Conservation (phyloP, 2,888 invertebrate species). For the Drosophila sordidapex region DNA sequence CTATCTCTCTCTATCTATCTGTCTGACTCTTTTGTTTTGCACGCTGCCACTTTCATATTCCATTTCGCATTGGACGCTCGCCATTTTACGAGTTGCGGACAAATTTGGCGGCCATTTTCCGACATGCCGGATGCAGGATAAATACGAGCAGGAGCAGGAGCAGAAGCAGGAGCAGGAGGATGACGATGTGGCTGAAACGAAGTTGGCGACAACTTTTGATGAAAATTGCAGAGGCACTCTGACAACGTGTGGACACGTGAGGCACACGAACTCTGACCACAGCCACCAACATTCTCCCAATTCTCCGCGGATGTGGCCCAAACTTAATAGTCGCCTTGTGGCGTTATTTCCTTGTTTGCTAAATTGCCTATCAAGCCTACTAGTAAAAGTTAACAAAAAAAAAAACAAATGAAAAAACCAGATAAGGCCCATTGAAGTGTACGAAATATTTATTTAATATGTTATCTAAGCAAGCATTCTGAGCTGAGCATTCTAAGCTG, state of each 20-base stretch:
- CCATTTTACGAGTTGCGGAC: conserved; percentile 69
- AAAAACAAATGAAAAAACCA: background rate
- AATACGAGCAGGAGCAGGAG: background rate
- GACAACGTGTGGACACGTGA: conserved; percentile 40
- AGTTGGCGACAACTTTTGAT: conserved; percentile 60
- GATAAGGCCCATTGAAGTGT: background rate
- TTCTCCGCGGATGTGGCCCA: conserved; percentile 56
- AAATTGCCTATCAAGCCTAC: conserved; percentile 26
- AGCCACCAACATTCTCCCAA: conserved; percentile 23
- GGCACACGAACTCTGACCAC: conserved; percentile 1
- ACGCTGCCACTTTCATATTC: conserved; percentile 47
- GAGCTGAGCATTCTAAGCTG: background rate
- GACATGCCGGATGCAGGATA: conserved; percentile 30
- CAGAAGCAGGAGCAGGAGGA: background rate
- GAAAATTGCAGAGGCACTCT: conserved; percentile 40
- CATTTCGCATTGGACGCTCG: conserved; percentile 31
- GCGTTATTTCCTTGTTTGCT: conserved; percentile 18
- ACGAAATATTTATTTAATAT: background rate
- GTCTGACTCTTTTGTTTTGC: background rate
- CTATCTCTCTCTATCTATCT: conserved; percentile 1
- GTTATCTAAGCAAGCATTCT: background rate
- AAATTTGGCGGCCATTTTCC: conserved; percentile 65
- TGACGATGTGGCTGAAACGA: conserved; percentile 19
- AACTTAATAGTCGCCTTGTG: conserved; percentile 47
- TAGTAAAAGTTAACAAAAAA: conserved; percentile 1